phyloP scores from a whole-genome alignment of 2,797 vertebrate genomes.

The Diplodus puntazzo region DNA sequence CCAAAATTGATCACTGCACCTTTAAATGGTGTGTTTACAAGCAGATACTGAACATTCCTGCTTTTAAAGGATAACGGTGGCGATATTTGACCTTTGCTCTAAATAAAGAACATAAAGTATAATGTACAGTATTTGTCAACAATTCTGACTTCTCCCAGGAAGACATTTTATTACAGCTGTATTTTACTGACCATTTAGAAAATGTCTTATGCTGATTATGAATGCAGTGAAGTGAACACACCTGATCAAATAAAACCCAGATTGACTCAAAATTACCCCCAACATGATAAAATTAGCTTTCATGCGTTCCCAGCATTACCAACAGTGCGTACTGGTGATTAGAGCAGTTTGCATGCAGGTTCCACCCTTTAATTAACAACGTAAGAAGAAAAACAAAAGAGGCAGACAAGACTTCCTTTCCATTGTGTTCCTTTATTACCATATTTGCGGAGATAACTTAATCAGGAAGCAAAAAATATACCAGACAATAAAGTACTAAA shows the following conservation, averaged over 20 bases:
- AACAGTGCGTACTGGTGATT: not conserved
- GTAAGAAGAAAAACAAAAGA: not conserved
- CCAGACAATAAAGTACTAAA: constrained; percentile 86
- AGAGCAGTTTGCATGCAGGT: not conserved
- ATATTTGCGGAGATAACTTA: constrained; percentile 84
- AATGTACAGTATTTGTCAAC: not conserved
- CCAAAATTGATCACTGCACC: too few relatives aligned
- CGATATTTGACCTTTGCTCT: not conserved
- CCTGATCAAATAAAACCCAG: not conserved
- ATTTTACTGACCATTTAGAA: too few relatives aligned
- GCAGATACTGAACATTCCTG: too few relatives aligned
- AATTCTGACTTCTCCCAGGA: not conserved
- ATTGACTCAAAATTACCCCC: not conserved
- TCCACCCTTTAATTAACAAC: not conserved
- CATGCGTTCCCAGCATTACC: not conserved
- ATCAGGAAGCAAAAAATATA: constrained; percentile 85
- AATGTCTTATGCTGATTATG: too few relatives aligned
- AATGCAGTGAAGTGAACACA: not conserved
- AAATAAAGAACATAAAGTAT: too few relatives aligned
- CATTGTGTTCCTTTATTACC: constrained; percentile 82
- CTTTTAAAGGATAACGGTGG: not conserved
- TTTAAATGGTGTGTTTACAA: too few relatives aligned
- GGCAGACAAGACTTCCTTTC: constrained; percentile 46
- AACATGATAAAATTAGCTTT: not conserved
- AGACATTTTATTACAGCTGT: too few relatives aligned